These are phyloP conservation scores for Eunapius fragilis DNA, from an alignment of 37 sponge, comb jelly and placozoan species.

Conservation along the genomic window DNA sequence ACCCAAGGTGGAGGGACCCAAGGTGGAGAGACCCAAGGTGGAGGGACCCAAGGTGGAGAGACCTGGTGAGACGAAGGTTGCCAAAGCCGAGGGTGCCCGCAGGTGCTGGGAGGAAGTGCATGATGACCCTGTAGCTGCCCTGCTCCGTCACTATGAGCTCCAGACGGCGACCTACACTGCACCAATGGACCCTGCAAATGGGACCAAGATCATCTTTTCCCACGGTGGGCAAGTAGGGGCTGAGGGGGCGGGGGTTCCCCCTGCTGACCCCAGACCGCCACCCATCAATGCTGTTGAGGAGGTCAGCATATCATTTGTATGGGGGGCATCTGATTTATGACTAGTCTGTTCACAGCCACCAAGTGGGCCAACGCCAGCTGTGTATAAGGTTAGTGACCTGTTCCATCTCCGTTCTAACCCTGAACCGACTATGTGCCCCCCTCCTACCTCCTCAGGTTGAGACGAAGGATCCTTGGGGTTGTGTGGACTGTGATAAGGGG, in stretches of 20 bases:
- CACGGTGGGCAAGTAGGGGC: neutral
- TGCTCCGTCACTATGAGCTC: conserved; percentile 26
- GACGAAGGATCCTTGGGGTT: neutral
- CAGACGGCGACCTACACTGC: conserved; percentile 24
- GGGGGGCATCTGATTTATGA: neutral
- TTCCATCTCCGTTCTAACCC: too few species aligned
- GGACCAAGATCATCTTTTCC: neutral
- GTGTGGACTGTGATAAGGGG: neutral
- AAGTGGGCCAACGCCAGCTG: too few species aligned
- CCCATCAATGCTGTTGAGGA: neutral
- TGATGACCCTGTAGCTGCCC: conserved; percentile 16
- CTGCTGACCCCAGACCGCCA: neutral
- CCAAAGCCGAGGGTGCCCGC: conserved; percentile 1
- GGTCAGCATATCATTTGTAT: neutral
- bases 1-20: neutral
- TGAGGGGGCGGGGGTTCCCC: neutral
- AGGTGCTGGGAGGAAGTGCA: conserved; percentile 18
- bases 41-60: neutral
- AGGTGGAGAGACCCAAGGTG: neutral
- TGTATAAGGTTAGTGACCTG: too few species aligned
- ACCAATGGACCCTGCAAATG: neutral
- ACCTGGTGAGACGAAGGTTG: too few species aligned
- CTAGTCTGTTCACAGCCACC: too few species aligned
- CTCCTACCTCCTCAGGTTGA: neutral
- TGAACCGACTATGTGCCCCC: neutral